Base-by-base conservation (phyloP, 2,888 invertebrate genomes). In the Cancer borealis region DNA sequence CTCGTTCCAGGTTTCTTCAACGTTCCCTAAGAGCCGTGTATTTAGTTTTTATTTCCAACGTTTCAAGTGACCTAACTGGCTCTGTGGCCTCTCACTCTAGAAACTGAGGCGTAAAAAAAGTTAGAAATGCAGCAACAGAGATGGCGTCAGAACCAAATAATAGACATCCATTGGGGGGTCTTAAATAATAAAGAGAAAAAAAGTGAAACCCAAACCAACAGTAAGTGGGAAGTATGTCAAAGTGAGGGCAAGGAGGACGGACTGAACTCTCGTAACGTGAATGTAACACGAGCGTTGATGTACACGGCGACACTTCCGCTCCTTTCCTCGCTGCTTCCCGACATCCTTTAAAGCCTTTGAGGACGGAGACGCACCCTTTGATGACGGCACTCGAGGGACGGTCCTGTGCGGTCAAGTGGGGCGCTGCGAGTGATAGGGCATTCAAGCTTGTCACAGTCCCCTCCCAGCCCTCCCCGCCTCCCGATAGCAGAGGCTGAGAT, bases 311-410 rank as follows among this genome's bases (percentile, higher is more conserved):
- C 30, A 79, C 79, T 79, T 79, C 79, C 79, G 79, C 30, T 30
- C 79, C 21, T 79, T 30, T 79, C 79, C 30, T 30, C 30, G 79
- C 79, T 26, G 12, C 79, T n/a, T 21, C 21, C 66, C 66, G 66
- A n/a, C 66, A 66, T 66, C 66, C 66, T 30, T 79, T 79, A 30
- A 79, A 79, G 26, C 79, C 30, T 79, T 30, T 79, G 79, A 79
- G 79, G 30, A 8, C 26, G 79, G 26, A 26, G 30, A 26, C 79
- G 30, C 79, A 14, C 21, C 30, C 79, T 79, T 79, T 79, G 79
- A 79, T 30, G 79, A 79, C 79, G 79, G 30, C 79, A 79, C 79
- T 79, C 79, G 79, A 79, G 79, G 79, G 79, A 79, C 79, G 79
- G 30, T 79, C 12, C 79, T 79, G 30, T 30, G 79, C 79, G 79